Conservation (phyloP, 2,797 vertebrate species). For the Paguma larvata region DNA sequence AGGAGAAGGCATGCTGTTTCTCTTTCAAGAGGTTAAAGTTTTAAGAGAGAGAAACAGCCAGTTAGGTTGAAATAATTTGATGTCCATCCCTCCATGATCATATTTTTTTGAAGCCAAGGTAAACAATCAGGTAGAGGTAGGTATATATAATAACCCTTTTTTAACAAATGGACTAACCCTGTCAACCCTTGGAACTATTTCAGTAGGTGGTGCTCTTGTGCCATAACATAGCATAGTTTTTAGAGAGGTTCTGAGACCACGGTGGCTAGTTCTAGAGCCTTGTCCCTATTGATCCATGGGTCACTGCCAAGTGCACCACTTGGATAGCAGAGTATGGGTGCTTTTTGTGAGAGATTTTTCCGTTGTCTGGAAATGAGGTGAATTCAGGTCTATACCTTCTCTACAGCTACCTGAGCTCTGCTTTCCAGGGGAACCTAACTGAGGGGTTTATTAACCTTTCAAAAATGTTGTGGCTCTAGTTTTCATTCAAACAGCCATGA, state of each 20-base stretch:
- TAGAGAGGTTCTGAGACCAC: background rate
- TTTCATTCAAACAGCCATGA: constrained; percentile 19
- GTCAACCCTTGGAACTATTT: constrained; percentile 55
- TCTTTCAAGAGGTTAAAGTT: constrained; percentile 36
- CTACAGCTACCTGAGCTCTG: background rate
- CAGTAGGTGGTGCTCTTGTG: constrained; percentile 77
- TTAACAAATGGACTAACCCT: constrained; percentile 11
- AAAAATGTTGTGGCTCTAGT: background rate
- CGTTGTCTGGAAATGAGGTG: constrained; percentile 49
- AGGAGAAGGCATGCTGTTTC: background rate
- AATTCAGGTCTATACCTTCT: constrained; percentile 40
- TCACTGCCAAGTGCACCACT: background rate
- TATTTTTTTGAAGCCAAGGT: constrained; percentile 31
- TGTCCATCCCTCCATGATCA: background rate
- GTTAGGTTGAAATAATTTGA: constrained; percentile 24
- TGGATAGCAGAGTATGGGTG: background rate
- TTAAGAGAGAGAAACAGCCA: constrained; percentile 29
- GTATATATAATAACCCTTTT: background rate
- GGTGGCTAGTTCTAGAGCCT: background rate
- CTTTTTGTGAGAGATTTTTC: constrained; percentile 26
- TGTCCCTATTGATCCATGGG: background rate
- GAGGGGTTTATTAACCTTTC: background rate
- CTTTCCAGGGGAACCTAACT: constrained; percentile 20
- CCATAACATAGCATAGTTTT: background rate
- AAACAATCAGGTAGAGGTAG: background rate